Conservation (phyloP, 2,797 vertebrate genomes). For the Argya squamiceps region DNA sequence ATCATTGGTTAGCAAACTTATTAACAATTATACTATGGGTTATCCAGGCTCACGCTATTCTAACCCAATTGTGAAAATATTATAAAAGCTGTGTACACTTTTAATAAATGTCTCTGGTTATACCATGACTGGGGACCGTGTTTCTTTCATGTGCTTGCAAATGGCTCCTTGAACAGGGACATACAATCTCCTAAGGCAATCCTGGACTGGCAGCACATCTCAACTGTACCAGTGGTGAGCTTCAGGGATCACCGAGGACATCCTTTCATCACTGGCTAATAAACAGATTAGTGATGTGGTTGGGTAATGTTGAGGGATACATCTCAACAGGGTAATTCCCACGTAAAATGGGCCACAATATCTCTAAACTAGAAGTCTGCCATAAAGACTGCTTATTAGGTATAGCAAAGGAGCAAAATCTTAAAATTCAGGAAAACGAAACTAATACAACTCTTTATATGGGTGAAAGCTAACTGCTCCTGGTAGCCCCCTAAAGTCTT, state of each 20-base stretch:
- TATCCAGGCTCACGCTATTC: not conserved
- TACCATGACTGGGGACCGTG: fast-evolving
- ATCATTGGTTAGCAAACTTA: not conserved
- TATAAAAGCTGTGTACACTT: not conserved
- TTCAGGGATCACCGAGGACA: fast-evolving
- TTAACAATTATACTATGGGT: not conserved
- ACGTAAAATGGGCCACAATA: not conserved
- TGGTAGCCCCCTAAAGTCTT: not conserved
- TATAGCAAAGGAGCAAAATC: not conserved
- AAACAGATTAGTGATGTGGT: fast-evolving
- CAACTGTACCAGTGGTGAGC: fast-evolving
- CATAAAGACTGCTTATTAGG: not conserved
- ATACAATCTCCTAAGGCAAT: not conserved
- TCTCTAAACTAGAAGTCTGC: not conserved
- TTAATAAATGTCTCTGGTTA: not conserved
- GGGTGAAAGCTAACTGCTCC: not conserved
- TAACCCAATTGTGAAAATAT: not conserved
- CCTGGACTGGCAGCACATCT: fast-evolving
- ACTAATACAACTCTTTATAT: not conserved
- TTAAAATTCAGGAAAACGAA: not conserved
- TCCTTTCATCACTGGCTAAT: not conserved
- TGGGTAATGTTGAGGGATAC: too few species aligned
- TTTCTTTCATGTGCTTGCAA: fast-evolving
- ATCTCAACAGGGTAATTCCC: too few species aligned
- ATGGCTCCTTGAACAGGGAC: not conserved